Conservation (phyloP, 2,888 invertebrate genomes). For the Scaptomyza flava region DNA sequence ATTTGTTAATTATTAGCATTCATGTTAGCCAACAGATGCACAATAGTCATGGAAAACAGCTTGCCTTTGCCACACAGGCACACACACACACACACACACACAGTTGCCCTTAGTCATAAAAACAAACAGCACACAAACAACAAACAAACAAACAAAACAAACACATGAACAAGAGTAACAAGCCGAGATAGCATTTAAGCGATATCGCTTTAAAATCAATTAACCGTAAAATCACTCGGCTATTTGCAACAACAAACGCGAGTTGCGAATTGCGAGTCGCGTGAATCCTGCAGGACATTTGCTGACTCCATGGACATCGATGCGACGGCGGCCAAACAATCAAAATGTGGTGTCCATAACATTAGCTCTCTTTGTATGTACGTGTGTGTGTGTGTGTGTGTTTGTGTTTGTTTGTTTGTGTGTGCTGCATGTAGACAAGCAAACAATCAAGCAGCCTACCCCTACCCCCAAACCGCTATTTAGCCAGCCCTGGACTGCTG, state of each 20-base stretch:
- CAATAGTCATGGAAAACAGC: constrained; percentile 1
- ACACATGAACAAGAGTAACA: constrained; percentile 32
- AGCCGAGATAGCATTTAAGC: constrained; percentile 78
- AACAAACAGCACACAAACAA: background rate
- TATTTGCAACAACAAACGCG: constrained; percentile 70
- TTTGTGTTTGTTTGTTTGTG: background rate
- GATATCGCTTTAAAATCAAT: constrained; percentile 84
- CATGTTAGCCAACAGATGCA: background rate
- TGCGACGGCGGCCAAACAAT: constrained; percentile 61
- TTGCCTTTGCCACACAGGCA: constrained; percentile 6
- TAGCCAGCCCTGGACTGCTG: constrained; percentile 38
- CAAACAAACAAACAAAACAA: background rate
- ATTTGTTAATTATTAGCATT: constrained; percentile 4
- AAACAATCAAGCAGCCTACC: constrained; percentile 42
- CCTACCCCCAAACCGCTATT: constrained; percentile 3
- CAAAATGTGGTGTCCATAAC: constrained; percentile 75
- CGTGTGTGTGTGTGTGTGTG: constrained; percentile 5
- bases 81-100: background rate
- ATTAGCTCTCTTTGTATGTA: constrained; percentile 47
- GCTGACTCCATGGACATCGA: constrained; percentile 43
- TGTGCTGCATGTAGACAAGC: constrained; percentile 44
- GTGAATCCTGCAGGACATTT: constrained; percentile 38
- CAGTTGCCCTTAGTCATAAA: too few species aligned
- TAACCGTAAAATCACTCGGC: constrained; percentile 84
- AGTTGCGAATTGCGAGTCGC: constrained; percentile 48